Percentiles rank a stretch among this genome's conserved stretches.
Conservation (phyloP, 2,888 invertebrate genomes). For the Philopedon plagiatum region DNA sequence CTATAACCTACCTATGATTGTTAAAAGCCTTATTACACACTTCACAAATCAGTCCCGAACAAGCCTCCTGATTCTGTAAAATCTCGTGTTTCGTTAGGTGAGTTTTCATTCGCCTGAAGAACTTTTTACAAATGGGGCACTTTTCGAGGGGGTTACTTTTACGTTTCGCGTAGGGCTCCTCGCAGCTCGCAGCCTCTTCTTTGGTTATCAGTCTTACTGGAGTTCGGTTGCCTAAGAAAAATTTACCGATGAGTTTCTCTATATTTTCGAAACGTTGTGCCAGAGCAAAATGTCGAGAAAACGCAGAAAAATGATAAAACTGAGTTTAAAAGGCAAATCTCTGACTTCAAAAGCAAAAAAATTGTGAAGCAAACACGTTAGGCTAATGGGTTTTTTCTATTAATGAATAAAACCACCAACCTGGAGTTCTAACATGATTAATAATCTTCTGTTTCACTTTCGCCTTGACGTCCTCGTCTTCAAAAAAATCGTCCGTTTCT, state of each 20-base stretch:
- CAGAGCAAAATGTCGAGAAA: no score
- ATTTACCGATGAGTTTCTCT: no score
- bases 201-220: slow-evolving; percentile 61
- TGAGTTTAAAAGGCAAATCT: no score
- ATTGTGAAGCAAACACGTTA: no score
- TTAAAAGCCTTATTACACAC: slow-evolving; percentile 47
- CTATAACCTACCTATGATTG: slow-evolving; percentile 35
- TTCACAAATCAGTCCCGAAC: slow-evolving; percentile 34
- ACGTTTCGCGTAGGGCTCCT: slow-evolving; percentile 61
- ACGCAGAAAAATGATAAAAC: no score
- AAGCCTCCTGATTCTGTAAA: slow-evolving; percentile 38
- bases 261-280: no score
- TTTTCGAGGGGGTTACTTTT: slow-evolving; percentile 66
- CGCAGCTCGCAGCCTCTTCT: slow-evolving; percentile 60
- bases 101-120: slow-evolving; percentile 68
- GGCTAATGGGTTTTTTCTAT: no score
- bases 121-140: slow-evolving; percentile 67
- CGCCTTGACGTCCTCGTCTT: slow-evolving; percentile 7
- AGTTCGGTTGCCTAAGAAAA: slow-evolving; percentile 24
- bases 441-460: slow-evolving; percentile 54
- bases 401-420: slow-evolving; percentile 5
- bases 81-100: slow-evolving; percentile 68
- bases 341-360: no score
- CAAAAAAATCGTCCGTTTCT: background rate
- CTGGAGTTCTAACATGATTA: slow-evolving; percentile 37